Evolutionary conservation across 1,140 invertebrate species (phyloP), one percentile per base, ranked within the genome.

Genomic region (Procambarus clarkii): DNA sequence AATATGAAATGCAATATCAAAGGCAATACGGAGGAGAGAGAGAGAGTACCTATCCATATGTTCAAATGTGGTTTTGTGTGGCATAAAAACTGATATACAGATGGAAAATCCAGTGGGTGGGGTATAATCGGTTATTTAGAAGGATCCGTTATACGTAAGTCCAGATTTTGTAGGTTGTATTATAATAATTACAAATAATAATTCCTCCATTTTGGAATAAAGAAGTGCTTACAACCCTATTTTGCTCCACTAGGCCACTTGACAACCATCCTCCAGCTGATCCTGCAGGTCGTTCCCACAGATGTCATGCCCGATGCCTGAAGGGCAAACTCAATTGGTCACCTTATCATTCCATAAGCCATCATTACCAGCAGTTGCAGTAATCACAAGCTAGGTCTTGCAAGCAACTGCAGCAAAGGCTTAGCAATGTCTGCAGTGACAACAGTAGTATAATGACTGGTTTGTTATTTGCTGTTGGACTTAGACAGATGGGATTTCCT

Each of bases 201-300:
- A 34, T 34, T 34, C 34, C 34, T 34, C 34, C 34, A 34, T 34
- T 34, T 34, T 34, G 34, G 34, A 34, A 34, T 34, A 34, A 34
- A 34, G 34, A 34, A 34, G 34, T 34, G 34, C 34, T 34, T 34
- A 34, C 34, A 34, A 34, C 34, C 34, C 34, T 34, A 34, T 34
- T 34, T 34, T 34, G 34, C 34, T 54, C 50, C 50, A 54, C 13
- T 96, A 98, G 98, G 97, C 95, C 97, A 97, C 94, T 96, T 98
- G 92, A 98, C 98, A 91, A 96, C 97, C 92, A 98, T 98, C 95
- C 96, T 98, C 93, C 98, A 98, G 95, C 96, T 98, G 95, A 95
- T 98, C 93, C 95, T 98, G 94, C 97, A 98, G 95, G 98, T 98
- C 92, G 98, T 98, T 85, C 98, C 98, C 92, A 98, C 98, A 91